A percentile compares a stretch with the other conserved stretches of the same genome.
phyloP scores from a whole-genome alignment of 2,888 invertebrate genomes.

The Limnephilus lunatus region DNA sequence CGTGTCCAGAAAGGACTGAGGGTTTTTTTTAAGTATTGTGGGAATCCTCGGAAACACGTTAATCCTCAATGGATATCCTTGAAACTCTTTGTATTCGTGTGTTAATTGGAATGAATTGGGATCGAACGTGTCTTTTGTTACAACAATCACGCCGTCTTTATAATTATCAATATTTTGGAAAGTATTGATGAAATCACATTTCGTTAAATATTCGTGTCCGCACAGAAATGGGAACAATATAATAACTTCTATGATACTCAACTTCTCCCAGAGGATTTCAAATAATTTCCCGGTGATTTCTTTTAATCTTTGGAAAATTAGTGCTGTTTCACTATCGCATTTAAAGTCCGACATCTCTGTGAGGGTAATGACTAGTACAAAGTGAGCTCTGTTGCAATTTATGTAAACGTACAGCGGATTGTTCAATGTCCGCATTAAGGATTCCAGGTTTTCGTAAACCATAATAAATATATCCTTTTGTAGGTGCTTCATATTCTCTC shows the following conservation, averaged over 20 bases:
- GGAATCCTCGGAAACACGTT: conserved; percentile 70
- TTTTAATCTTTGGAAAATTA: not conserved
- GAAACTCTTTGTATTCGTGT: conserved; percentile 67
- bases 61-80: conserved; percentile 70
- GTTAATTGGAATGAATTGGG: conserved; percentile 49
- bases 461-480: not conserved
- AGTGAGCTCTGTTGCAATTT: conserved; percentile 19
- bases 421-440: not conserved
- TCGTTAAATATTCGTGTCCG: conserved; percentile 2
- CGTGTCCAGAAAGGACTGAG: conserved; percentile 64
- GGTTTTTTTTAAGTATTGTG: conserved; percentile 67
- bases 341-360: not conserved
- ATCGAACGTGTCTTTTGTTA: conserved; percentile 23
- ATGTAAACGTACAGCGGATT: not conserved
- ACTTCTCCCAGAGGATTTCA: conserved; percentile 38
- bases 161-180: not conserved
- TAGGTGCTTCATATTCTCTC: not conserved
- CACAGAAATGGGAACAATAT: conserved; percentile 47
- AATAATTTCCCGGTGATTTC: conserved; percentile 19
- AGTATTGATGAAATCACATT: conserved; percentile 10
- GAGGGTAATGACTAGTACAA: not conserved
- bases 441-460: not conserved
- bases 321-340: not conserved
- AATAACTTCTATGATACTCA: conserved; percentile 39
- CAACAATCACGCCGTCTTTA: conserved; percentile 14